Evolutionary conservation across 2,113 vertebrate genomes (phyloP), one percentile per base, ranked within the genome.

Genomic region (Colius striatus): DNA sequence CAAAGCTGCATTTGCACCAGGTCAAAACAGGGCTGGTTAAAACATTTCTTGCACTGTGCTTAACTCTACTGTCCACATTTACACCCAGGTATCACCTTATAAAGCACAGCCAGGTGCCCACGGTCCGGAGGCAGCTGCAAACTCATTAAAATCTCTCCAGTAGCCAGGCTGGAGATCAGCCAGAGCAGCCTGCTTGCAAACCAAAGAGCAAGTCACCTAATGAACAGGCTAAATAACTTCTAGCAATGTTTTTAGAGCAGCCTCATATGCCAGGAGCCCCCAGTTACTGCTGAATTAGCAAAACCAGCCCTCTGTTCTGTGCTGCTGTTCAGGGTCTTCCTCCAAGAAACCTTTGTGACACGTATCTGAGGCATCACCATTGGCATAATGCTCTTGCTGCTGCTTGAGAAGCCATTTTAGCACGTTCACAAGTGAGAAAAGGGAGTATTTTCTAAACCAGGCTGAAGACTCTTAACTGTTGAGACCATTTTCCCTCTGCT

Each of bases 391-490:
- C 8, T 41, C 75, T 38, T 22, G 3, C 32, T 5, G 53, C 45
- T 58, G 30, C 8, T 19, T 5, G 34, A 85, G 71, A 54, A 67
- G 48, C 30, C 72, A 23, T 72, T 73, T 78, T 43, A n/a, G 22
- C 36, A 36, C 2, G 0, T 18, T 61, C 1, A 0, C 16, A 13
- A 23, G 10, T n/a, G 47, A 30, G 7, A 32, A 43, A 55, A 36
- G 9, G 47, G 27, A 50, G 4, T 4, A 5, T 51, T 38, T 62
- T 15, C 61, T 32, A 38, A 4, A 48, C 13, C 45, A 45, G 27
- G 41, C 11, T 30, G 72, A 34, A 36, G 29, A 18, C 18, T 57
- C 32, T 22, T 20, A 6, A 3, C 41, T 27, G 41, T 5, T 5
- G 8, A 41, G 29, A 54, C 10, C 7, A 3, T 12, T 83, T 41